phyloP scores from a whole-genome alignment of 2,888 invertebrate species.

The Marronus borbonicus region DNA sequence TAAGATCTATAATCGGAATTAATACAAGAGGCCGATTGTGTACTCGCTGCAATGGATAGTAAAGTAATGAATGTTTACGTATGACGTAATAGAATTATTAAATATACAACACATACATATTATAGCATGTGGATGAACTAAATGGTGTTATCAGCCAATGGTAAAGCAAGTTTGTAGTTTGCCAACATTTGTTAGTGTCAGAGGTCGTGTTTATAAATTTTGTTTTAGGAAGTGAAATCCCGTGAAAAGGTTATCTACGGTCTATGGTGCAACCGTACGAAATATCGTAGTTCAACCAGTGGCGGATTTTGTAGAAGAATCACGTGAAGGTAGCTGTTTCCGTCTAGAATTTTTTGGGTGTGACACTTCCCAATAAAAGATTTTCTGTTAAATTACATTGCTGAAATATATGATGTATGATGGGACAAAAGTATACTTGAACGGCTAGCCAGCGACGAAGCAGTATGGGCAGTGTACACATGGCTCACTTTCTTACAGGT shows the following conservation, averaged over 20 bases:
- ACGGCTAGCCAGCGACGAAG: no score
- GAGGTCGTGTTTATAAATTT: slow-evolving; percentile 45
- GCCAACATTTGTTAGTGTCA: slow-evolving; percentile 42
- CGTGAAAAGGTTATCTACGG: slow-evolving; percentile 38
- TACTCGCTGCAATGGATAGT: slow-evolving; percentile 2
- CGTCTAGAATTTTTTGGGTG: no score
- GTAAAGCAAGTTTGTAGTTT: slow-evolving; percentile 30
- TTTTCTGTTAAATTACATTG: no score
- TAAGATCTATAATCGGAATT: slow-evolving; percentile 15
- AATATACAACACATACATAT: neutral
- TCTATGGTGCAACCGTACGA: slow-evolving; percentile 15
- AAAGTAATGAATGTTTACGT: slow-evolving; percentile 18
- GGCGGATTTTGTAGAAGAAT: neutral
- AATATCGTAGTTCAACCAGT: neutral
- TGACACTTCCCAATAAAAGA: no score
- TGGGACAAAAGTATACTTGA: no score
- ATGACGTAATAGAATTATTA: slow-evolving; percentile 31
- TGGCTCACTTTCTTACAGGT: no score
- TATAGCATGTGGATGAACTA: slow-evolving; percentile 35
- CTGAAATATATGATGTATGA: no score
- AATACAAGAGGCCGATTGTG: slow-evolving; percentile 16
- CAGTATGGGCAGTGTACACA: no score
- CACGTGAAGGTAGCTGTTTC: no score
- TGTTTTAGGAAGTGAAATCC: slow-evolving; percentile 45
- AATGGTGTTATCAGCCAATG: slow-evolving; percentile 29